Evolutionary conservation across 2,888 invertebrate species (phyloP), one percentile per base, ranked within the genome.

Genomic region (Osedax frankpressi): DNA sequence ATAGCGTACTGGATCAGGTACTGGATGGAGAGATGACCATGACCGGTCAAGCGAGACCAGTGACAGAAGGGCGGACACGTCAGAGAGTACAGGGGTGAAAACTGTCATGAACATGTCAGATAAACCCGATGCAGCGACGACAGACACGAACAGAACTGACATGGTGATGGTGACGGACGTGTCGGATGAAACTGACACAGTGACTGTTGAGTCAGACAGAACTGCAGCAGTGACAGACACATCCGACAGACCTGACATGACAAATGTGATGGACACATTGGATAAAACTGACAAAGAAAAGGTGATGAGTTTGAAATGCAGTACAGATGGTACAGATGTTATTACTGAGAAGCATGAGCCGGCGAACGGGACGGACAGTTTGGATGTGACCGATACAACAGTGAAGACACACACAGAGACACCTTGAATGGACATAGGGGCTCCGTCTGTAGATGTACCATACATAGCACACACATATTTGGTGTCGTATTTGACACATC

Each of bases 301-400:
- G n/a, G n/a, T n/a, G n/a, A n/a, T n/a, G n/a, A n/a, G 63, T 11
- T 62, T 3, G 14, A 62, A 62, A 62, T 3, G 14, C 63, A 65
- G 25, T 11, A 65, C 65, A 65, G 65, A 65, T 65, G 25, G 19
- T 65, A 65, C 65, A 65, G 65, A 65, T 24, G 24, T 25, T 65
- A 19, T 65, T 65, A 65, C 6, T 24, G 24, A n/a, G 65, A 65
- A n/a, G 2, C 65, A 19, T 65, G 65, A 65, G 19, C 24, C 65
- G 1, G 65, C 24, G 24, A 65, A 65, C 24, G 65, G 65, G 19
- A 24, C 25, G 19, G 24, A 65, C 65, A 65, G 65, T 24, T 65
- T 24, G 65, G 65, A 65, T 65, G 25, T n/a, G 65, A 65, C 65
- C 19, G 65, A 65, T 24, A 65, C 65, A 65, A 26, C 65, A 65